Evolutionary conservation across 1,140 invertebrate genomes (phyloP).

Genomic region (Nylanderia fulva): DNA sequence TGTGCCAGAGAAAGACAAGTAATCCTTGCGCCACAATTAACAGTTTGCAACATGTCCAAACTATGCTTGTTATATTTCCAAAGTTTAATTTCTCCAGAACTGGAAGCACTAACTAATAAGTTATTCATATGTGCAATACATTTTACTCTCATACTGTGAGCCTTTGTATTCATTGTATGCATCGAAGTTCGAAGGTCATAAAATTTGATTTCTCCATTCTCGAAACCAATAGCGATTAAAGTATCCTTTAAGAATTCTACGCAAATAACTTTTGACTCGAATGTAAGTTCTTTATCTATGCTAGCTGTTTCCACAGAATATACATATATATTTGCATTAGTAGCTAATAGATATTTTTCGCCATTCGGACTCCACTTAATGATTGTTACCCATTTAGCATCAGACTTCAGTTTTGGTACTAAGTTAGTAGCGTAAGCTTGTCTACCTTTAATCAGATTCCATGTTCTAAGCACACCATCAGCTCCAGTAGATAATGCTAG

Average conservation of each 20-base stretch:
- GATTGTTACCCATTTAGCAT: constrained; percentile 86
- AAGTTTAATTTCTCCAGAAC: constrained; percentile 92
- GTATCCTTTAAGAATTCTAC: constrained; percentile 88
- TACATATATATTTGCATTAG: constrained; percentile 90
- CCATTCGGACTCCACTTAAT: constrained; percentile 90
- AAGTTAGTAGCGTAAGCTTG: constrained; percentile 95
- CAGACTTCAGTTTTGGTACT: constrained; percentile 87
- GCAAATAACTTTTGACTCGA: constrained; percentile 88
- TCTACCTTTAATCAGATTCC: constrained; percentile 97
- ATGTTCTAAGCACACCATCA: constrained; percentile 94
- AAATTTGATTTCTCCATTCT: constrained; percentile 89
- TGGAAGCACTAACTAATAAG: constrained; percentile 89
- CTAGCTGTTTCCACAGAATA: constrained; percentile 92
- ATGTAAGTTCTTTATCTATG: constrained; percentile 87
- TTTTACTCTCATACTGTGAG: constrained; percentile 90
- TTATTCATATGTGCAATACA: constrained; percentile 86
- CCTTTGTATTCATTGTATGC: constrained; percentile 85
- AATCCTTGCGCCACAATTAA: constrained; percentile 82
- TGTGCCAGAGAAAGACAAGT: constrained; percentile 80
- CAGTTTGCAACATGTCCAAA: constrained; percentile 80
- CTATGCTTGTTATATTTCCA: constrained; percentile 87
- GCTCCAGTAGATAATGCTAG: constrained; percentile 94
- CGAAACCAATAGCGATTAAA: constrained; percentile 89
- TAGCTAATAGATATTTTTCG: constrained; percentile 90
- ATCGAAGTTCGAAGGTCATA: constrained; percentile 86